Evolutionary conservation across 1,140 invertebrate species (phyloP), one percentile per base, ranked within the genome.

Genomic region (Neotoxoptera formosana): DNA sequence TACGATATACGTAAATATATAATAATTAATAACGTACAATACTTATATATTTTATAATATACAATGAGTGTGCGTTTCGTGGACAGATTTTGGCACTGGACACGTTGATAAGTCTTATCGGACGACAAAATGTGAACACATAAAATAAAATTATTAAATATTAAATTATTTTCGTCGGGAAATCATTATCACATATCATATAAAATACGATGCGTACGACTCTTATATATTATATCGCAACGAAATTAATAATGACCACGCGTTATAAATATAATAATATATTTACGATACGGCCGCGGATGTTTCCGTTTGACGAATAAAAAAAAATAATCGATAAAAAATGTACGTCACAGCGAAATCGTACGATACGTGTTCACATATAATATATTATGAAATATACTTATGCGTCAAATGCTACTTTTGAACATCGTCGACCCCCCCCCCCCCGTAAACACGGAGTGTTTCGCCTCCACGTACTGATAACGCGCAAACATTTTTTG

Each of bases 161-260:
- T n/a, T 30, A 14, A 67, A 76, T 76, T n/a, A 76, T n/a, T n/a
- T 17, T n/a, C 14, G 30, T n/a, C 1, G 60, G 3, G 30, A 83
- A 83, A 83, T 83, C n/a, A 36, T 83, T 21, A 83, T 20, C 17
- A 67, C 8, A n/a, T 30, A 67, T 60, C 41, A 41, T 67, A 60
- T 30, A 3, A 60, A 4, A 11, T 30, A 67, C 60, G 60, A 76
- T 20, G n/a, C 7, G 14, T 76, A 20, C 60, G 14, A 76, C n/a
- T 67, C 30, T 76, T 17, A 41, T n/a, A 21, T 30, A 30, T 83
- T 60, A 11, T 83, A 83, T n/a, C 17, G 34, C 34, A 36, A 83
- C 20, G 76, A 84, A 84, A 67, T 67, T 67, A 84, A 84, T 41
- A 41, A 84, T 84, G 81, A 84, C 34, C 81, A 84, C 81, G 81